Evolutionary conservation across 2,797 vertebrate species (phyloP).

Genomic region (Ptychobarbus kaznakovi): DNA sequence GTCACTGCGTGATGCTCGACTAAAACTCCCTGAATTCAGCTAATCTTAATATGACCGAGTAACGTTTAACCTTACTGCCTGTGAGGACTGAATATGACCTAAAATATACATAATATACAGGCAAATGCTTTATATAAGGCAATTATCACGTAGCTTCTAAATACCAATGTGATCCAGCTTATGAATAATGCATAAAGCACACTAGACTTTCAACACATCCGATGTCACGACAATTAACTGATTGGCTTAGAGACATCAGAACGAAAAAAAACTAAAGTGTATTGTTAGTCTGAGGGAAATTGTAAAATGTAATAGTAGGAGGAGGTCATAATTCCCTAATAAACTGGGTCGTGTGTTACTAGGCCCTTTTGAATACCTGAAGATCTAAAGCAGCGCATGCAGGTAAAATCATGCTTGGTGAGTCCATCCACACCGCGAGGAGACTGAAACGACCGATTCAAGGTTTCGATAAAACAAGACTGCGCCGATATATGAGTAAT

Average conservation of each 20-base stretch:
- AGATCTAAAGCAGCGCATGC: background rate
- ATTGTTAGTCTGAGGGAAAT: background rate
- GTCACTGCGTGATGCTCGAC: constrained; percentile 54
- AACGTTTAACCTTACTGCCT: background rate
- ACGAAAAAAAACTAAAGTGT: background rate
- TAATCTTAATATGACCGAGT: background rate
- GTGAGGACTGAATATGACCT: background rate
- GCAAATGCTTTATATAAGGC: constrained; percentile 12
- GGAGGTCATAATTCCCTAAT: constrained; percentile 4
- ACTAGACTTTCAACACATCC: constrained; percentile 27
- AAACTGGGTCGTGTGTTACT: constrained; percentile 6
- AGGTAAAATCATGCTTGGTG: background rate
- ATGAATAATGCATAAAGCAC: constrained; percentile 31
- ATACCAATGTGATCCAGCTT: constrained; percentile 24
- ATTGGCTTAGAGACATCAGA: background rate
- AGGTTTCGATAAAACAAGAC: background rate
- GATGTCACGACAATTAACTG: constrained; percentile 43
- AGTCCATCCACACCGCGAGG: background rate
- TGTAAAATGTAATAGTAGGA: background rate
- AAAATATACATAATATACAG: background rate
- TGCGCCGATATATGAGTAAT: background rate
- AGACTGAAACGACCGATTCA: background rate
- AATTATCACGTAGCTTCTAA: constrained; percentile 30
- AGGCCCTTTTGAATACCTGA: constrained; percentile 22
- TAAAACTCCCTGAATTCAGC: background rate